phyloP scores from a whole-genome alignment of 2,797 vertebrate species.

The Gymnothorax javanicus region DNA sequence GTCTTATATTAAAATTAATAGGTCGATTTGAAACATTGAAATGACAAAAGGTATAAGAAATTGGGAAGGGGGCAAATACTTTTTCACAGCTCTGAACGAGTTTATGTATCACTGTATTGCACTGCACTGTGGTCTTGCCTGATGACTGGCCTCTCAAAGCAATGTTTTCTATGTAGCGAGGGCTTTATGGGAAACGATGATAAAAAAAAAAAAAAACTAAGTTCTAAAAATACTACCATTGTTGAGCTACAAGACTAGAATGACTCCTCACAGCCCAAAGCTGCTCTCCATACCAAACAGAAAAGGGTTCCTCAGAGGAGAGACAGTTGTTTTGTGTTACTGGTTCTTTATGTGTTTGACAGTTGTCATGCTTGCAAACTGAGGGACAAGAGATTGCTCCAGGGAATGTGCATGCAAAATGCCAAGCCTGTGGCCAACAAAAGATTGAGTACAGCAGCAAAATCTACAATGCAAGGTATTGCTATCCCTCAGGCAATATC shows the following conservation, averaged over 20 bases:
- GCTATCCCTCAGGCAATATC: not conserved
- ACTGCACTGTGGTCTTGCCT: not conserved
- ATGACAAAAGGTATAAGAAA: no score
- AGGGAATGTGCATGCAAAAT: not conserved
- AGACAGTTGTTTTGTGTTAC: not conserved
- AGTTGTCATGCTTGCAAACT: not conserved
- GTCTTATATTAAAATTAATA: no score
- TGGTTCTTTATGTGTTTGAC: not conserved
- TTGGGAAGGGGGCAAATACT: no score
- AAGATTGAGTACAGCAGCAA: not conserved
- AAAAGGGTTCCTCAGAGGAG: conserved; percentile 1
- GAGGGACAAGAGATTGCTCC: not conserved
- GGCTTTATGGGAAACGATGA: not conserved
- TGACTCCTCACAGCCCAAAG: not conserved
- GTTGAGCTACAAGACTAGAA: not conserved
- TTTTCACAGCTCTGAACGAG: no score
- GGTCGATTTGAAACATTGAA: no score
- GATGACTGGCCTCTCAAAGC: not conserved
- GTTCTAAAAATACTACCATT: not conserved
- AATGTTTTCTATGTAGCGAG: not conserved
- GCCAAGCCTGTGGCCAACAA: not conserved
- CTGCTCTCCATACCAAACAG: not conserved
- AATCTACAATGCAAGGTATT: not conserved
- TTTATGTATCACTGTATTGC: no score
- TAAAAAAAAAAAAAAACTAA: not conserved